These are phyloP conservation scores for Andrena bicolor DNA, from an alignment of 2,888 invertebrate genomes.

Conservation along the genomic window DNA sequence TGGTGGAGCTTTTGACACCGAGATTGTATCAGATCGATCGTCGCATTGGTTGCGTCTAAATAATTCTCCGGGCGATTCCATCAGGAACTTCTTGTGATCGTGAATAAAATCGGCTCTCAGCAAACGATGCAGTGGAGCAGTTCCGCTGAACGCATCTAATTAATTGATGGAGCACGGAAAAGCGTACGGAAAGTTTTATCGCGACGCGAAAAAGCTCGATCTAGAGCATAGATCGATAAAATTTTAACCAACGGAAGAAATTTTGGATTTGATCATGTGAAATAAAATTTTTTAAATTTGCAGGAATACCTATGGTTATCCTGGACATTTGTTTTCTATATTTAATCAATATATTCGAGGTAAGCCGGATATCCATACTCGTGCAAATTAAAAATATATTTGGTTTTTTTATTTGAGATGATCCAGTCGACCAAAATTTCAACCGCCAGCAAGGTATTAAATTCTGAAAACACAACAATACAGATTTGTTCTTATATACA, in stretches of 20 bases:
- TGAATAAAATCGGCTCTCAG: conserved; percentile 23
- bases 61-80: conserved; percentile 51
- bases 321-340: no score
- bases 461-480: no score
- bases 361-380: no score
- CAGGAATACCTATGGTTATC: no score
- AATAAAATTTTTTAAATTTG: background rate
- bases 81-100: conserved; percentile 33
- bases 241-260: conserved; percentile 2
- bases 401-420: no score
- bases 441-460: no score
- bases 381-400: no score
- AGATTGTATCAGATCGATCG: conserved; percentile 51
- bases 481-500: no score
- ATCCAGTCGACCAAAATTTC: no score
- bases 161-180: conserved; percentile 55
- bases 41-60: conserved; percentile 22
- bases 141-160: conserved; percentile 58
- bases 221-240: background rate
- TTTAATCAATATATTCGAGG: no score
- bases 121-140: conserved; percentile 42
- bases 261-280: background rate
- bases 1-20: conserved; percentile 37
- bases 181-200: conserved; percentile 50
- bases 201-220: conserved; percentile 41